A percentile compares a stretch with the other conserved stretches of the same genome.
Evolutionary conservation across 2,888 invertebrate genomes (phyloP).

Genomic region (Luperina testacea): DNA sequence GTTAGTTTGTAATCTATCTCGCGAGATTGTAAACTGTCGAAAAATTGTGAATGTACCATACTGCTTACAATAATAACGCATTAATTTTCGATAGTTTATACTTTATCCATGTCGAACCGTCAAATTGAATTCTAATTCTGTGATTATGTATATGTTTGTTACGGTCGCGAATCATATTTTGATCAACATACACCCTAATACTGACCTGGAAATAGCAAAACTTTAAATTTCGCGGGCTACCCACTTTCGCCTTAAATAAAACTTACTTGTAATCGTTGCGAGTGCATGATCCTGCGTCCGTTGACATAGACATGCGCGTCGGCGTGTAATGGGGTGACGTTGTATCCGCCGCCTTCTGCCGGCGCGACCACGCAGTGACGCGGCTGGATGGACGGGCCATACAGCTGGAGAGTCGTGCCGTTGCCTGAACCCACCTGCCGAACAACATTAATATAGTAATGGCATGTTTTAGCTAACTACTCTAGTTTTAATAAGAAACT

Average conservation of each 20-base stretch:
- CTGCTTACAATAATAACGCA: background rate
- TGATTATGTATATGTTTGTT: background rate
- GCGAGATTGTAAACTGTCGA: no score
- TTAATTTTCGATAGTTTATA: background rate
- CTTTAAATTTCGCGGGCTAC: background rate
- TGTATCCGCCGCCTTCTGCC: constrained; percentile 97
- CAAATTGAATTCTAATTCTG: background rate
- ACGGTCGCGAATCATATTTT: background rate
- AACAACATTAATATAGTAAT: constrained; percentile 27
- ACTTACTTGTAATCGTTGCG: constrained; percentile 95
- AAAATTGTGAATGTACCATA: background rate
- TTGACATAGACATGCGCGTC: constrained; percentile 99
- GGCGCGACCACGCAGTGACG: constrained; percentile 98
- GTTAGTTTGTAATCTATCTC: background rate
- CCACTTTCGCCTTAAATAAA: background rate
- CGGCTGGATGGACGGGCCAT: constrained; percentile 97
- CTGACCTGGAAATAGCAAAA: background rate
- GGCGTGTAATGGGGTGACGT: constrained; percentile 97
- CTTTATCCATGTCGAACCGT: background rate
- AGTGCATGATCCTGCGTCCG: constrained; percentile 97
- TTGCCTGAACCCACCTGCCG: constrained; percentile 93
- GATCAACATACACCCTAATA: background rate
- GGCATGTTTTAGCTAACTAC: background rate
- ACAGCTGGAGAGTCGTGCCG: constrained; percentile 94
- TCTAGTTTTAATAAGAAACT: background rate